These are phyloP conservation scores for Plagodis pulveraria DNA, from an alignment of 2,888 invertebrate species.

Conservation along the genomic window DNA sequence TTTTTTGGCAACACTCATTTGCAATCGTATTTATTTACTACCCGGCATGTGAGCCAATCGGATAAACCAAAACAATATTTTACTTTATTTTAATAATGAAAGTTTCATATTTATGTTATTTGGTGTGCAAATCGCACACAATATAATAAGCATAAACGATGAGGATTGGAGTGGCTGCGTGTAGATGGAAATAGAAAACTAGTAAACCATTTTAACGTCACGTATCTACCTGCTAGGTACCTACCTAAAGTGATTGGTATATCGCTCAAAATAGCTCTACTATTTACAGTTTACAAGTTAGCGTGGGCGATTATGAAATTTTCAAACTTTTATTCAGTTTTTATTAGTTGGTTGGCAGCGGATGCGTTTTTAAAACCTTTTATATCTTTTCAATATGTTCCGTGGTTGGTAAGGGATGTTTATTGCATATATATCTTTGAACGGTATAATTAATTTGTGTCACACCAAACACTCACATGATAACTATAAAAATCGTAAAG, in stretches of 20 bases:
- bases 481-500: too few relatives aligned
- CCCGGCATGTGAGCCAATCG: not conserved
- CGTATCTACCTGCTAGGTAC: slow-evolving; percentile 8
- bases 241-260: slow-evolving; percentile 10
- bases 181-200: slow-evolving; percentile 8
- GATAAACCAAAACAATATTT: too few relatives aligned
- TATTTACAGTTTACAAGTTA: slow-evolving; percentile 23
- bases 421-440: too few relatives aligned
- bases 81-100: too few relatives aligned
- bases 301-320: slow-evolving; percentile 28
- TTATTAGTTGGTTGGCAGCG: slow-evolving; percentile 8
- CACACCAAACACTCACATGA: too few relatives aligned
- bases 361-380: not conserved
- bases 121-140: too few relatives aligned
- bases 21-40: slow-evolving; percentile 13
- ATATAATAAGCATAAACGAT: too few relatives aligned
- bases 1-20: slow-evolving; percentile 34
- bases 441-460: too few relatives aligned
- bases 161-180: not conserved
- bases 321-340: slow-evolving; percentile 13
- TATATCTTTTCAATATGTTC: slow-evolving; percentile 13
- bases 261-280: slow-evolving; percentile 19
- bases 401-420: not conserved
- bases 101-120: not conserved
- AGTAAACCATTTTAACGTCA: slow-evolving; percentile 13